Base-by-base conservation (phyloP, 2,113 vertebrate genomes). In the Chionodraco myersi region DNA sequence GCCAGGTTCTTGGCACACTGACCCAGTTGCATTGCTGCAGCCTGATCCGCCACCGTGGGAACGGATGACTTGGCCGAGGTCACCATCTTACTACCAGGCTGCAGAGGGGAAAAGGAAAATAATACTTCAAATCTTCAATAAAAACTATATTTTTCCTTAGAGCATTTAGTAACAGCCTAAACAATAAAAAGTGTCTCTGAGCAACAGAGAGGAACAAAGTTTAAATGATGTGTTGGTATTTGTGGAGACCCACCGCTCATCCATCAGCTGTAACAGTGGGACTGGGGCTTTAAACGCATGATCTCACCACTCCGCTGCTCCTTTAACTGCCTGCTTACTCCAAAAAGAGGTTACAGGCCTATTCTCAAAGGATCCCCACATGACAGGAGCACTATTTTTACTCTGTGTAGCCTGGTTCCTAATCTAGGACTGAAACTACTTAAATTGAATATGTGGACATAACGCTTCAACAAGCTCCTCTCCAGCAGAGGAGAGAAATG, bases 61-160 rank as follows among this genome's bases (percentile, higher is more conserved):
- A 99, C 97, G 0, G 98, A 97, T 0, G 98, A 97, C 91, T 99
- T 99, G 47, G 98, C 96, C 0, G 98, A 99, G 5, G 97, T 95
- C 88, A 99, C 98, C 98, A 99, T 99, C 90, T 98, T 99, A 94
- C 97, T 98, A 77, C 98, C 98, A 41, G 98, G 98, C 98, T 99
- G 26, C 5, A 65, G 60, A 30, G 67, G 1, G 16, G 12, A 80
- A 10, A 62, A 68, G 0, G 51, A 47, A 54, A 5, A 18, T n/a
- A 63, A 0, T 10, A n/a, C 12, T 10, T 18, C 41, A 21, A 12
- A n/a, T 57, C 15, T 21, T 44, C 2, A 21, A 45, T 41, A 16
- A 47, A 66, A 64, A 11, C 0, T 0, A 18, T 36, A 23, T 75
- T 72, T 62, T 8, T 4, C 51, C 5, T 51, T 2, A 15, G 44